Percentiles rank a stretch among this genome's conserved stretches.
Conservation (phyloP, 1,140 invertebrate species). For the Dinoponera quadriceps region DNA sequence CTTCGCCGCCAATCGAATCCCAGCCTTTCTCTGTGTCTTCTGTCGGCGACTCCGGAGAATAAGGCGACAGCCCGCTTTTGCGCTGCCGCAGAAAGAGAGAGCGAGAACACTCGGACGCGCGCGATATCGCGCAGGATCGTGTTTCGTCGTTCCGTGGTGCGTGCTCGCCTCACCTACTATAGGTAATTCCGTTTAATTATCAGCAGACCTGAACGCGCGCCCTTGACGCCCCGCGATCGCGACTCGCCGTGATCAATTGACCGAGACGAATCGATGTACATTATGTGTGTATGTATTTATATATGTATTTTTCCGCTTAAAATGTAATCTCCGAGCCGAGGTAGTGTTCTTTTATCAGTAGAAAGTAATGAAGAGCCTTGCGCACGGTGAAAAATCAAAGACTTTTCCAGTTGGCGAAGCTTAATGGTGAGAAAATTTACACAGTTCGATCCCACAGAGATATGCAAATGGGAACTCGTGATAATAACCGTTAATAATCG, state of each 20-base stretch:
- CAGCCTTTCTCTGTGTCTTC: background rate
- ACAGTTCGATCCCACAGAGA: too few relatives aligned
- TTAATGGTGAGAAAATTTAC: too few relatives aligned
- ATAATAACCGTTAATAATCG: too few relatives aligned
- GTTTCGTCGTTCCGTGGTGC: background rate
- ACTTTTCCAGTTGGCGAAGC: too few relatives aligned
- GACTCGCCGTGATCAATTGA: background rate
- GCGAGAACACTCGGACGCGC: background rate
- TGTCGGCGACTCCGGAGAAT: background rate
- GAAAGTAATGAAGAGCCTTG: too few relatives aligned
- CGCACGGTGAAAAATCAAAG: too few relatives aligned
- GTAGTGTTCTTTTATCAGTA: too few relatives aligned
- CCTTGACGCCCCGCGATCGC: background rate
- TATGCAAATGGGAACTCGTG: too few relatives aligned
- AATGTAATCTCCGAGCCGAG: too few relatives aligned
- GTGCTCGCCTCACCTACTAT: background rate
- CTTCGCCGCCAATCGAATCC: background rate
- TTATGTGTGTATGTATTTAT: background rate
- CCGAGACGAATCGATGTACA: background rate
- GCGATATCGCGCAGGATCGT: background rate
- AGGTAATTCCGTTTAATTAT: constrained; percentile 4
- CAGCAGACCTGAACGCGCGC: too few relatives aligned
- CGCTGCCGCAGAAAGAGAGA: too few relatives aligned
- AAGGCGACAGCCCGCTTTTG: background rate
- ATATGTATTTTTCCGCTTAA: too few relatives aligned